Conservation (phyloP, 2,113 vertebrate species). For the Mobula birostris region DNA sequence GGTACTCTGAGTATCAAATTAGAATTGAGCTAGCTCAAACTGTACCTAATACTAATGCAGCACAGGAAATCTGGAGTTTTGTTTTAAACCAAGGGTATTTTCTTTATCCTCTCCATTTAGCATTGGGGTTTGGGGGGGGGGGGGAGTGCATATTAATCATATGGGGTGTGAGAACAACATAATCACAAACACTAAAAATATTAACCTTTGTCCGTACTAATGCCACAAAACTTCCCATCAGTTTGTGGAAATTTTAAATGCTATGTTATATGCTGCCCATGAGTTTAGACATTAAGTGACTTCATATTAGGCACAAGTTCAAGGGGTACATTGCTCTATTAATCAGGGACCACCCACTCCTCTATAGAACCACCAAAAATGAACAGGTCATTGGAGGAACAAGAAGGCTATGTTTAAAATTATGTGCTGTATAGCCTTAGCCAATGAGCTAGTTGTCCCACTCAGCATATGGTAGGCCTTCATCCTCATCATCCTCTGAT, state of each 20-base stretch:
- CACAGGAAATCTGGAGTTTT: not conserved
- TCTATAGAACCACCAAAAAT: slow-evolving; percentile 3
- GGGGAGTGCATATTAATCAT: not conserved
- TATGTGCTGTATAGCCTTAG: slow-evolving; percentile 34
- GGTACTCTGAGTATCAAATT: not conserved
- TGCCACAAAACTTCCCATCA: not conserved
- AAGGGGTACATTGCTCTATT: not conserved
- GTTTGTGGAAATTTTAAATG: slow-evolving; percentile 2
- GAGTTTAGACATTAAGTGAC: slow-evolving; percentile 4
- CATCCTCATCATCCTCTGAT: slow-evolving; percentile 85
- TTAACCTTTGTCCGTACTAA: not conserved
- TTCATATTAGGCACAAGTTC: slow-evolving; percentile 32
- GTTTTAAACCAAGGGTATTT: not conserved
- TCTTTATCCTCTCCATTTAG: not conserved
- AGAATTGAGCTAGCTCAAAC: not conserved
- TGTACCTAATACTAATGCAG: not conserved
- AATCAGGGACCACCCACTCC: not conserved
- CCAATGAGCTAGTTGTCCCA: slow-evolving; percentile 78
- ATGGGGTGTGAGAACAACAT: not conserved
- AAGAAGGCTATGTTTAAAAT: slow-evolving; percentile 20
- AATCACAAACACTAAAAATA: not conserved
- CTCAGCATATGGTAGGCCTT: slow-evolving; percentile 80
- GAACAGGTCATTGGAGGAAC: slow-evolving; percentile 11
- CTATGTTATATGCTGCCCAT: not conserved
- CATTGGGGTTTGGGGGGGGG: too few relatives aligned